Base-by-base conservation (phyloP, 2,113 vertebrate genomes). In the Mesitornis unicolor region DNA sequence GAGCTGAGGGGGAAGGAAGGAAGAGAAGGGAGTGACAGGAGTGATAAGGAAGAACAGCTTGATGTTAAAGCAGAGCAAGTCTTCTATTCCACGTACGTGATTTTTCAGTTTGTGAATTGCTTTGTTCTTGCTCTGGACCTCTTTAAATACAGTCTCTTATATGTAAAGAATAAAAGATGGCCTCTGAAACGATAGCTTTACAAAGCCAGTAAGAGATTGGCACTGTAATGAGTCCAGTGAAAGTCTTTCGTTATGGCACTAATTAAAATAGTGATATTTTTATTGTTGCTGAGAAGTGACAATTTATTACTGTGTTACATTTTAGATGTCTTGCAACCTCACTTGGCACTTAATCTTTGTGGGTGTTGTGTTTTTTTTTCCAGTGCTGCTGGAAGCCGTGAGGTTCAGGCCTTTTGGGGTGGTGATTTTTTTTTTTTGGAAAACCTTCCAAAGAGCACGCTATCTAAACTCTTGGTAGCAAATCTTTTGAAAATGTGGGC, bases 241-340 rank as follows among this genome's bases (percentile, higher is more conserved):
- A 96, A 92, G 85, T 88, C 91, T 95, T 93, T 73, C 21, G 8
- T 94, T 96, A 69, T 36, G 94, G 75, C 61, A 51, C 92, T 96
- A 94, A 95, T 97, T 97, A 97, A 97, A 95, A 97, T 97, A 95
- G 92, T 90, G 82, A 93, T 95, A 85, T 93, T 97, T 97, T 98
- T 97, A 98, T 97, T 96, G 90, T 97, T 87, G 87, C 84, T 47
- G 48, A 91, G 94, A 91, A 94, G 84, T 59, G 38, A 21, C 73
- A 89, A 43, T 91, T 86, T 79, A 40, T 97, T 77, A 65, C 78
- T 8, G 12, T 4, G 1, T 90, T 95, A 82, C 61, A 71, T 86
- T 94, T 86, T 78, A 92, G 76, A 40, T 94, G 86, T 90, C 88
- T 96, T 89, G 76, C 60, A 95, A 22, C 79, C 79, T 94, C 80